Evolutionary conservation across 2,888 invertebrate genomes (phyloP).

Genomic region (Drosophila nigricruria): DNA sequence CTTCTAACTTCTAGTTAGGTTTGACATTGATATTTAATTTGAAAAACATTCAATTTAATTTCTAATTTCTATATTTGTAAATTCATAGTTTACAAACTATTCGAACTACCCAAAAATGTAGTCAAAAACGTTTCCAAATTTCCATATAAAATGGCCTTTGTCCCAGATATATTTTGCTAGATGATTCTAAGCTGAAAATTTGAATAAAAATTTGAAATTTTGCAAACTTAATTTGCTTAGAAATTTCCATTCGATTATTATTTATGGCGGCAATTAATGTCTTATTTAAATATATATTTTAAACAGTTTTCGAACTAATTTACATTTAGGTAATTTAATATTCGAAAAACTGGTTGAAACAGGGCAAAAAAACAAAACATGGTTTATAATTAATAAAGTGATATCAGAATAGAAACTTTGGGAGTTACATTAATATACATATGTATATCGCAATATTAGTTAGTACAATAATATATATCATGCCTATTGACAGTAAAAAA

Average conservation of each 20-base stretch:
- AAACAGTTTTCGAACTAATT: conserved; percentile 13
- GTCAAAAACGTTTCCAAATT: not conserved
- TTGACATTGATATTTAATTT: not conserved
- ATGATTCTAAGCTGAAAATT: not conserved
- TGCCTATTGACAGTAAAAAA: not conserved
- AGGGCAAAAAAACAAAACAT: not conserved
- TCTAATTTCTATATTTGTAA: not conserved
- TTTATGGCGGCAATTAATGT: not conserved
- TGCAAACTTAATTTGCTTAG: not conserved
- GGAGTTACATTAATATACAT: not conserved
- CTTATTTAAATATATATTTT: conserved; percentile 2
- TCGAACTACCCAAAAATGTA: not conserved
- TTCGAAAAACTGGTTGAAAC: conserved; percentile 29
- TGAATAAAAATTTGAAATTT: conserved; percentile 11
- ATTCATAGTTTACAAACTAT: not conserved
- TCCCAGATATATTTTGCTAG: not conserved
- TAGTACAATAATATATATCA: conserved; percentile 13
- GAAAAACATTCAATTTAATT: not conserved
- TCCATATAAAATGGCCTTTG: not conserved
- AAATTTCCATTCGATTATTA: conserved; percentile 8
- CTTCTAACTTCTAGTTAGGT: not conserved
- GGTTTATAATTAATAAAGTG: not conserved
- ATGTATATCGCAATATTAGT: not conserved
- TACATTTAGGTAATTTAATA: conserved; percentile 8
- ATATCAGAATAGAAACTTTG: not conserved